Evolutionary conservation across 2,797 vertebrate species (phyloP), one percentile per base, ranked within the genome.

Genomic region (Protonibea diacanthus): DNA sequence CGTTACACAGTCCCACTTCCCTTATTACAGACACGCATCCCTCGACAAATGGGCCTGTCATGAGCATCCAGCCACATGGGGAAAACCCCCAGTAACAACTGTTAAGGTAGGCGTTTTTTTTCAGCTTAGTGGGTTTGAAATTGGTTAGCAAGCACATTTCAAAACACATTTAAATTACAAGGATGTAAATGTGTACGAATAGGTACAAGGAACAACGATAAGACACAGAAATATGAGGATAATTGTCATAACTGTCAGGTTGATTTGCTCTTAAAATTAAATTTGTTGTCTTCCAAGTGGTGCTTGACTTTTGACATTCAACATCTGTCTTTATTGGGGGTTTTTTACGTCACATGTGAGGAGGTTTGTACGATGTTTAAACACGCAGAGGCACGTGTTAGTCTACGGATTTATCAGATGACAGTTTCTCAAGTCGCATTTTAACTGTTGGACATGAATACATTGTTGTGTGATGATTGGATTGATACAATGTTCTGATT

Each of bases 91-190:
- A 10, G 25, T 1, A 63, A 51, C 1, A 53, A 42, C 17, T 44
- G 55, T 55, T 18, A 7, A 7, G 44, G 44, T 51, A 9, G 8
- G 63, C 49, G 48, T 18, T 72, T 68, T 68, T 68, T 61, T 75
- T 42, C 76, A 29, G 44, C 25, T 76, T 64, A 51, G 47, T 76
- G 76, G 42, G 48, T 65, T 75, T 56, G 20, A 57, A 65, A 69
- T 13, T 27, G 44, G 45, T 60, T n/a, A 60, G 42, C 1, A 71
- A 25, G 67, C 45, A 14, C 0, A 5, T 53, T 70, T 60, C 20
- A n/a, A 56, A 75, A 17, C 18, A 27, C 12, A 18, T 69, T 59
- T 33, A 45, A 57, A 61, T 6, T 25, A 6, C 18, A 3, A 33
- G 6, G 0, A 14, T 57, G 66, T 45, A 23, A 15, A 68, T 71